These are phyloP conservation scores for Lepidostoma basale DNA, from an alignment of 1,140 invertebrate species.

Conservation along the genomic window DNA sequence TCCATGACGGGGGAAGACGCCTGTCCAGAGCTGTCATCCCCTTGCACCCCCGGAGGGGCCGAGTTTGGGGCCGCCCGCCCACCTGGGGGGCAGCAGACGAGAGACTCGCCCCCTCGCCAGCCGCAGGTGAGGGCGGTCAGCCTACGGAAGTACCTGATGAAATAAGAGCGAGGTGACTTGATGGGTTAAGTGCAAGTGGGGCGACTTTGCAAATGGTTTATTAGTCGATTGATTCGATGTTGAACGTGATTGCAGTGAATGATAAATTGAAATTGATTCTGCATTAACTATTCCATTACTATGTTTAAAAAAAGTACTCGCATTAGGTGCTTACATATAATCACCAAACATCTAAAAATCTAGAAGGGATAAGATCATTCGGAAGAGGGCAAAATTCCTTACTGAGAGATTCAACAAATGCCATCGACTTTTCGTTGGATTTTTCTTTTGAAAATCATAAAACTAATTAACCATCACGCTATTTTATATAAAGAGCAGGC, in stretches of 20 bases:
- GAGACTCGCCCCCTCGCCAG: constrained; percentile 54
- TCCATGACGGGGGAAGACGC: not conserved
- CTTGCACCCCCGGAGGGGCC: constrained; percentile 6
- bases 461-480: too few species aligned
- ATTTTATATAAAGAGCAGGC: too few species aligned
- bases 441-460: too few species aligned
- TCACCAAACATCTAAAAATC: too few species aligned
- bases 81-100: constrained; percentile 58
- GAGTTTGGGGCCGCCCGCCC: constrained; percentile 49
- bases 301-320: too few species aligned
- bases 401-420: too few species aligned
- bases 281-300: too few species aligned
- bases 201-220: not conserved
- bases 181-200: constrained; percentile 11
- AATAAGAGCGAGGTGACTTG: constrained; percentile 3
- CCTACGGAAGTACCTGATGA: constrained; percentile 57
- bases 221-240: not conserved
- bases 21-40: constrained; percentile 6
- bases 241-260: too few species aligned
- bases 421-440: too few species aligned
- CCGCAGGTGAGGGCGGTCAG: constrained; percentile 57
- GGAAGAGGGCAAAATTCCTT: too few species aligned
- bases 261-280: not conserved
- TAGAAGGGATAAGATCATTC: too few species aligned
- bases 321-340: too few species aligned